phyloP scores from a whole-genome alignment of 2,888 invertebrate genomes.

The Ophioninae sp. region DNA sequence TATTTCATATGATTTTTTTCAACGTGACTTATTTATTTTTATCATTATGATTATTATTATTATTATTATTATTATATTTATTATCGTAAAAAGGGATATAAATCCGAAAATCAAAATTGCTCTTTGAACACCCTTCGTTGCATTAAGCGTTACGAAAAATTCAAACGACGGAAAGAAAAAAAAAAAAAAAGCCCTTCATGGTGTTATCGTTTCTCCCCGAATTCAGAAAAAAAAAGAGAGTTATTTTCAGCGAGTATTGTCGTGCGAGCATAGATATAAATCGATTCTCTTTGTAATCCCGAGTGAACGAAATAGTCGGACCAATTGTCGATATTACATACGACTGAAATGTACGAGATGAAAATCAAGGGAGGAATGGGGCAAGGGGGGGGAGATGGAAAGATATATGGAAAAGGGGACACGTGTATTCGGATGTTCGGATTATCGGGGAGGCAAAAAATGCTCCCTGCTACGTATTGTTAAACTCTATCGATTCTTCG shows the following conservation, averaged over 20 bases:
- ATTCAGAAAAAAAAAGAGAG: neutral
- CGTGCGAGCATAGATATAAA: neutral
- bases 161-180: too few species aligned
- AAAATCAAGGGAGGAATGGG: conserved; percentile 7
- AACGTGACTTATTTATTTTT: too few species aligned
- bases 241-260: conserved; percentile 7
- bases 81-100: too few species aligned
- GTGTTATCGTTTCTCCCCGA: neutral
- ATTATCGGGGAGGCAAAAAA: too few species aligned
- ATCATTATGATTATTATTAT: too few species aligned
- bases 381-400: too few species aligned
- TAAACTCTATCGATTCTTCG: conserved; percentile 1
- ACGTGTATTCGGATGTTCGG: neutral
- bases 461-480: neutral
- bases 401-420: neutral
- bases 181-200: neutral
- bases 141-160: too few species aligned
- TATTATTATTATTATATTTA: too few species aligned
- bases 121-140: too few species aligned
- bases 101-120: too few species aligned
- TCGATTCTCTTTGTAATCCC: conserved; percentile 32
- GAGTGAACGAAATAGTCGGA: conserved; percentile 28
- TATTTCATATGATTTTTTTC: too few species aligned
- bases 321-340: conserved; percentile 37
- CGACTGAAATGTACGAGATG: conserved; percentile 23